phyloP scores from a whole-genome alignment of 2,113 vertebrate species.

The Cathartes aura region DNA sequence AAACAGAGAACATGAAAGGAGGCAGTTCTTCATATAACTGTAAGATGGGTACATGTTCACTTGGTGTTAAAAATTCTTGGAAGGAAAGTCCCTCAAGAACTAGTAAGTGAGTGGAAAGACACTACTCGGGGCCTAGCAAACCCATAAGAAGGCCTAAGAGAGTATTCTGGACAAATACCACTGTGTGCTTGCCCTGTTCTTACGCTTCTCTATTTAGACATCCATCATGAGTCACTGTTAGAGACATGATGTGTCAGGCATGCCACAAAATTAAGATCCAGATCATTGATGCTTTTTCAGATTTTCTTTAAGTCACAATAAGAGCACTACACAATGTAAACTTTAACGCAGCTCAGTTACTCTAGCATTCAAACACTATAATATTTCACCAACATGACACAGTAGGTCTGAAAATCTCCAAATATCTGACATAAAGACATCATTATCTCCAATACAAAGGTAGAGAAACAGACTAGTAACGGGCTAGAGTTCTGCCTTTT shows the following conservation, averaged over 20 bases:
- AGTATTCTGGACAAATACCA: not conserved
- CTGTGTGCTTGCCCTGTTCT: not conserved
- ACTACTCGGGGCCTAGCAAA: accelerated
- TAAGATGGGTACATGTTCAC: not conserved
- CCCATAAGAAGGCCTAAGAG: accelerated
- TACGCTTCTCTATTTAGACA: not conserved
- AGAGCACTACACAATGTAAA: accelerated
- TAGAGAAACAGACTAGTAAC: not conserved
- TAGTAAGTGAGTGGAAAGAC: not conserved
- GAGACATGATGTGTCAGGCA: accelerated
- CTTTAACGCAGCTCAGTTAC: accelerated
- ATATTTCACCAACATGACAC: not conserved
- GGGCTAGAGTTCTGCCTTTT: not conserved
- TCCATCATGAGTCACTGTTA: not conserved
- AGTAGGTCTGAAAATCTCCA: not conserved
- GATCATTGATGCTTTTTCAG: not conserved
- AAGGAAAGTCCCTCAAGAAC: not conserved
- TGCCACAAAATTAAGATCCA: not conserved
- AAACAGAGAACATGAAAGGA: not conserved
- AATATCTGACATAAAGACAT: not conserved
- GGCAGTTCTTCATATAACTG: not conserved
- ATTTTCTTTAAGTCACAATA: accelerated
- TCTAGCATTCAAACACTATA: not conserved
- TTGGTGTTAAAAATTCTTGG: not conserved
- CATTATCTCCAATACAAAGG: not conserved